These are phyloP conservation scores for Pangasius macronema DNA, from an alignment of 2,797 vertebrate species.

Conservation along the genomic window DNA sequence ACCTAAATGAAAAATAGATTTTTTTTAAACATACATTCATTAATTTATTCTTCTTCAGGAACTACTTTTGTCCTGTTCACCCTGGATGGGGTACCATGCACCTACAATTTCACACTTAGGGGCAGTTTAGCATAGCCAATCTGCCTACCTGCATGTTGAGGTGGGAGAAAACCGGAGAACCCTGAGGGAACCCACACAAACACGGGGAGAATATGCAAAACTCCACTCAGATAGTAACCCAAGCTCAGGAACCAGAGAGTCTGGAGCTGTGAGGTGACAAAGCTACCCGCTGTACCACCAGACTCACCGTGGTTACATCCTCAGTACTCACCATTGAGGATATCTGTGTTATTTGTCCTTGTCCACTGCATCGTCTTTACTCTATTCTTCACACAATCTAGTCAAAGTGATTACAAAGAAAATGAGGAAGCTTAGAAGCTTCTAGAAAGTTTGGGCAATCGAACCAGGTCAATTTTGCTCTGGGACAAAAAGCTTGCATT, in stretches of 20 bases:
- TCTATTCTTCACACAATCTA: conserved; percentile 2
- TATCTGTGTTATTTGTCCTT: not conserved
- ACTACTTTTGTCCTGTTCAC: not conserved
- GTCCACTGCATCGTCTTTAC: not conserved
- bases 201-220: not conserved
- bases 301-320: not conserved
- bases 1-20: not conserved
- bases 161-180: not conserved
- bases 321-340: not conserved
- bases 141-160: not conserved
- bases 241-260: not conserved
- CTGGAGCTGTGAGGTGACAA: not conserved
- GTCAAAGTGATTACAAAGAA: conserved; percentile 18
- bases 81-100: not conserved
- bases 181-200: not conserved
- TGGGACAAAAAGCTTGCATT: conserved; percentile 61
- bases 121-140: not conserved
- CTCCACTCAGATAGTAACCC: not conserved
- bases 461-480: conserved; percentile 61
- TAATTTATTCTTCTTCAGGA: not conserved
- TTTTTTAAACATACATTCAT: not conserved
- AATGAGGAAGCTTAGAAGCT: conserved; percentile 54
- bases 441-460: conserved; percentile 60
- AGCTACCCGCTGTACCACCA: not conserved
- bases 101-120: not conserved